phyloP scores from a whole-genome alignment of 2,113 vertebrate species.

The Himantopus leucocephalus region DNA sequence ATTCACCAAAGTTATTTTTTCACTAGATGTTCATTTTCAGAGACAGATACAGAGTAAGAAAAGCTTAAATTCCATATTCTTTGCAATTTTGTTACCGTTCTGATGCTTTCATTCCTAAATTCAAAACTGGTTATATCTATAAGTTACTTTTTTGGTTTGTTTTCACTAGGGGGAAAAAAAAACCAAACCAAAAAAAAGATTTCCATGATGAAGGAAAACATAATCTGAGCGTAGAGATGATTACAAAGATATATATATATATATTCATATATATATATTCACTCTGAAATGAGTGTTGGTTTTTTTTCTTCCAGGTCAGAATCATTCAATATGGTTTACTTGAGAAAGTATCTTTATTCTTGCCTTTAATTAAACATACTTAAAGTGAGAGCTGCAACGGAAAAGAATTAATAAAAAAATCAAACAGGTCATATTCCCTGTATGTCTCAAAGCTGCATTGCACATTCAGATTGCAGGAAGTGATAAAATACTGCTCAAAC shows the following conservation, averaged over 20 bases:
- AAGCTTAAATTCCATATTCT: background rate
- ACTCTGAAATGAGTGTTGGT: background rate
- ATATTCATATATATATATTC: too few relatives aligned
- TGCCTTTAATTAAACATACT: background rate
- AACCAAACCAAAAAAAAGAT: too few relatives aligned
- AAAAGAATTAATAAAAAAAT: background rate
- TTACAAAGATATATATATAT: background rate
- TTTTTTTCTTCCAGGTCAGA: background rate
- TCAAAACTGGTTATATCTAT: background rate
- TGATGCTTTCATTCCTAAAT: background rate
- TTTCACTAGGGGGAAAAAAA: background rate
- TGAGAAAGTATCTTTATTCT: background rate
- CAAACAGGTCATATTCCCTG: background rate
- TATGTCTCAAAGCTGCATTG: background rate
- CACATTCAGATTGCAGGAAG: background rate
- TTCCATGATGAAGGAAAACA: background rate
- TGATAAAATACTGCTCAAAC: background rate
- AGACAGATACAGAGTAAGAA: background rate
- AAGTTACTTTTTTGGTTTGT: background rate
- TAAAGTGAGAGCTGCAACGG: background rate
- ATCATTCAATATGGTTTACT: background rate
- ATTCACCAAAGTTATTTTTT: constrained; percentile 18
- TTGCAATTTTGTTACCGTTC: background rate
- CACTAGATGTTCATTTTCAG: background rate
- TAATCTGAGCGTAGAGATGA: background rate